Percentiles rank a stretch among this genome's conserved stretches.
Conservation (phyloP, 1,140 invertebrate genomes). For the Drosophila biarmipes region DNA sequence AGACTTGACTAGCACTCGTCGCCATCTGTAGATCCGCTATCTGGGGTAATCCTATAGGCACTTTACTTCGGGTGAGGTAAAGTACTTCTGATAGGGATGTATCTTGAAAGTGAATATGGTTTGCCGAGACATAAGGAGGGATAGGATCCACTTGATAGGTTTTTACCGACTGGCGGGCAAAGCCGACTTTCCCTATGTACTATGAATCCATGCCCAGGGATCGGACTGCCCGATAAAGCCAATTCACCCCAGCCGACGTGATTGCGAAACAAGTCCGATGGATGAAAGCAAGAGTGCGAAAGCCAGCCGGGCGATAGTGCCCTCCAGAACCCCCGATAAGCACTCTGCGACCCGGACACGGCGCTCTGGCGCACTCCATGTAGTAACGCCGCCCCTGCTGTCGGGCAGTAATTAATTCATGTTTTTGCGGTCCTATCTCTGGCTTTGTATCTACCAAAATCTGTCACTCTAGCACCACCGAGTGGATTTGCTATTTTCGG, state of each 20-base stretch:
- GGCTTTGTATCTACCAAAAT: constrained; percentile 5
- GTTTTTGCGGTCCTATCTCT: constrained; percentile 8
- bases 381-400: neutral
- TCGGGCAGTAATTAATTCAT: constrained; percentile 26
- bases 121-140: neutral
- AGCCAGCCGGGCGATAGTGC: constrained; percentile 28
- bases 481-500: constrained; percentile 26
- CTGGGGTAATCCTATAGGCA: neutral
- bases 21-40: neutral
- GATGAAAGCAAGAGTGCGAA: constrained; percentile 63
- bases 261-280: constrained; percentile 13
- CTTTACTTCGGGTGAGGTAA: neutral
- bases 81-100: too few relatives aligned
- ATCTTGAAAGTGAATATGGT: too few relatives aligned
- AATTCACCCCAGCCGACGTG: constrained; percentile 29
- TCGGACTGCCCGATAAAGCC: constrained; percentile 2
- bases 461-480: neutral
- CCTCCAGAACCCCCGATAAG: constrained; percentile 22
- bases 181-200: neutral
- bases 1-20: neutral
- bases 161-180: neutral
- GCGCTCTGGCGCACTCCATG: neutral
- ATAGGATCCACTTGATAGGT: neutral
- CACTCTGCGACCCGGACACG: constrained; percentile 24
- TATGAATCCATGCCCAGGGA: too few relatives aligned